Conservation (phyloP, 2,888 invertebrate species). For the Troides oblongomaculatus region DNA sequence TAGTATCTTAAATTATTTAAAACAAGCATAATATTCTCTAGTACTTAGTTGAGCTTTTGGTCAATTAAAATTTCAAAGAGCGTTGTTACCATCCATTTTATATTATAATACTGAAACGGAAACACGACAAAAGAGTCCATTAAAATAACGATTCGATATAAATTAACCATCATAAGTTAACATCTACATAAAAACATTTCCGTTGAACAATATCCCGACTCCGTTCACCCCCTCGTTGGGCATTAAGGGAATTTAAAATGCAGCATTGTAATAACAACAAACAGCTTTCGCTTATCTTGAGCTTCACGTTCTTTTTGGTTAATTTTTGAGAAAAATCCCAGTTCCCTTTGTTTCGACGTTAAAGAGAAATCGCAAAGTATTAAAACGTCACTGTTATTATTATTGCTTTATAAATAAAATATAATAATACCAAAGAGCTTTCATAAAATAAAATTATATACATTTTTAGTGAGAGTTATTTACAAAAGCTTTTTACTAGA, state of each 20-base stretch:
- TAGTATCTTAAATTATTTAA: no score
- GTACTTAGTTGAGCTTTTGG: no score
- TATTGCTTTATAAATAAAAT: no score
- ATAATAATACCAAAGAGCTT: no score
- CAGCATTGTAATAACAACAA: conserved; percentile 7
- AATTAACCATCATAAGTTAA: no score
- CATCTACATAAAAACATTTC: neutral
- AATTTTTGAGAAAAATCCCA: neutral
- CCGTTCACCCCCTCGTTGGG: neutral
- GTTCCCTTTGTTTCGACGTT: neutral
- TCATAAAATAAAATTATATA: no score
- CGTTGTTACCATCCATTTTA: no score
- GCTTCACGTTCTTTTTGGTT: neutral
- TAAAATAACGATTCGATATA: neutral
- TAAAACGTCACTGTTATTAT: no score
- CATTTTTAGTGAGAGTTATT: no score
- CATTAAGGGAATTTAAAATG: conserved; percentile 5
- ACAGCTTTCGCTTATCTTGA: conserved; percentile 5
- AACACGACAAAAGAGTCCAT: neutral
- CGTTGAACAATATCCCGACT: neutral
- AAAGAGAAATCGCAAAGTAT: neutral
- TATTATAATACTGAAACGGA: neutral
- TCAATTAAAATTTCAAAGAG: no score
- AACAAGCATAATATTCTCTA: no score
- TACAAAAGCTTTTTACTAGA: no score